Evolutionary conservation across 2,888 invertebrate genomes (phyloP).

Genomic region (Rugalucina vietnamica): DNA sequence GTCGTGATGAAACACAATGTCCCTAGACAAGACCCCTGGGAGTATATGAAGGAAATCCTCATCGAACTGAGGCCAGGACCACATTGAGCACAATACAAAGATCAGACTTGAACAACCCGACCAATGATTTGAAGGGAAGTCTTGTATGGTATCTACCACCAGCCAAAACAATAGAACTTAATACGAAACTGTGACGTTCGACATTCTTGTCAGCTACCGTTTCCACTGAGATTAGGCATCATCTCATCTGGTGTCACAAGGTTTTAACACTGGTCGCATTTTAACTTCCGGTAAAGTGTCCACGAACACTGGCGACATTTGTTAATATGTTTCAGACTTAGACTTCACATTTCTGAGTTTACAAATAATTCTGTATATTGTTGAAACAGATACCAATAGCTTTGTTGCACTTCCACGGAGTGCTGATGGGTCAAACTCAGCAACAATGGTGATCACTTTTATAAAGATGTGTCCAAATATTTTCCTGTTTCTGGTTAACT

Average conservation of each 20-base stretch:
- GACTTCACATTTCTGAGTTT: not conserved
- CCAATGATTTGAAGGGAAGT: not conserved
- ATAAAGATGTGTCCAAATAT: not conserved
- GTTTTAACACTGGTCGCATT: not conserved
- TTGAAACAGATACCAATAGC: not conserved
- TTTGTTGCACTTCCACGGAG: not conserved
- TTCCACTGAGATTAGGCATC: not conserved
- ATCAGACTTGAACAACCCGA: not conserved
- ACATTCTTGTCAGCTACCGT: not conserved
- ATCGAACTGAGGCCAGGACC: not conserved
- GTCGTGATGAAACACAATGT: slow-evolving; percentile 35
- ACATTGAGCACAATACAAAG: not conserved
- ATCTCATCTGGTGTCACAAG: not conserved
- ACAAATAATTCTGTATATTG: not conserved
- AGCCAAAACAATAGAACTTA: not conserved
- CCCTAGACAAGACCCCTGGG: not conserved
- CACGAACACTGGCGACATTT: not conserved
- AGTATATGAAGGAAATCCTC: not conserved
- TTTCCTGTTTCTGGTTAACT: not conserved
- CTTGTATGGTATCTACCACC: not conserved
- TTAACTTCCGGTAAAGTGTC: not conserved
- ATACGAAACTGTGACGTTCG: not conserved
- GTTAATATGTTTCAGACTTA: not conserved
- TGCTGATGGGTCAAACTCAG: not conserved
- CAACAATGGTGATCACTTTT: not conserved